Percentiles rank a stretch among this genome's conserved stretches.
Evolutionary conservation across 2,888 invertebrate species (phyloP).

Genomic region (Cheiracanthium punctorium): DNA sequence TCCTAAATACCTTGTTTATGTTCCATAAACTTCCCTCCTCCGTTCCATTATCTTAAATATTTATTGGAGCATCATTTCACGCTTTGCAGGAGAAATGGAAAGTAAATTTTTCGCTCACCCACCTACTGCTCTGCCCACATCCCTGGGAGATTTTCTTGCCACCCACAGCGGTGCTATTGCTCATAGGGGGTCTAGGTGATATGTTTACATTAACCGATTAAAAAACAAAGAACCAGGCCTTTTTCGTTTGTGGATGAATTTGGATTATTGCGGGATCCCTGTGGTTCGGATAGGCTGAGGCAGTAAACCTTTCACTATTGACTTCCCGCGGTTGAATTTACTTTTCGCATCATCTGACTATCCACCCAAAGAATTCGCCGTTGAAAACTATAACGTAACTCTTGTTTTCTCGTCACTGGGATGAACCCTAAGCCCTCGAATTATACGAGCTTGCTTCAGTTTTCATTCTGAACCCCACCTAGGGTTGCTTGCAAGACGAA

Average conservation of each 20-base stretch:
- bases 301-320: not conserved
- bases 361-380: no score
- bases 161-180: not conserved
- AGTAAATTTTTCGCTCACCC: not conserved
- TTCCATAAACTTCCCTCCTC: no score
- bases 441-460: no score
- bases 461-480: no score
- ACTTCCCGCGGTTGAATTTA: not conserved
- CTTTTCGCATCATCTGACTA: not conserved
- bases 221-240: not conserved
- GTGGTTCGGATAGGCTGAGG: not conserved
- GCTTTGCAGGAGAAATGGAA: not conserved
- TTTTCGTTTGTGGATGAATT: not conserved
- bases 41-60: not conserved
- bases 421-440: no score
- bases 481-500: no score
- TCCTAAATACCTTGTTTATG: no score
- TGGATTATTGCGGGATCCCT: not conserved
- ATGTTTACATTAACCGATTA: conserved; percentile 3
- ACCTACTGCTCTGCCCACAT: not conserved
- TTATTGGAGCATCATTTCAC: not conserved
- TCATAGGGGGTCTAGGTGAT: not conserved
- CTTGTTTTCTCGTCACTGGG: no score
- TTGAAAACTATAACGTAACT: no score
- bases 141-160: not conserved